Base-by-base conservation (phyloP, 2,888 invertebrate genomes). In the Drosophila nigricruria region DNA sequence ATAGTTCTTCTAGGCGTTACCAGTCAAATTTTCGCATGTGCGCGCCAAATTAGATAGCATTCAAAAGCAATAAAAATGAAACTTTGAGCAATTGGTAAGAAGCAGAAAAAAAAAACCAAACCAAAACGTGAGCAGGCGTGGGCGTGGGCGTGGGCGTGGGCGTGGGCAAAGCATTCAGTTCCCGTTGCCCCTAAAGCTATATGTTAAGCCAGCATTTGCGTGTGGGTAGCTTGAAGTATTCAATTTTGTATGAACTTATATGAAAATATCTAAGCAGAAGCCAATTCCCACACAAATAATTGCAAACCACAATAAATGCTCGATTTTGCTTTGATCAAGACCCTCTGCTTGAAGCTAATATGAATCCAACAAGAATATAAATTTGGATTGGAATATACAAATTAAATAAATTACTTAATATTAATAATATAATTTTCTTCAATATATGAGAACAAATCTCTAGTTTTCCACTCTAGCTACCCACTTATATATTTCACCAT, bases 21-120 rank as follows among this genome's bases (percentile, higher is more conserved):
- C 77, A 82, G 81, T 73, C 78, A 81, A 82, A 86, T 80, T 80
- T 77, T 86, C 82, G 82, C 81, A 81, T 81, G 81, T 81, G 85
- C 86, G 61, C 79, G 27, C 70, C 75, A 85, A 81, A 85, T 81
- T 85, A 81, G 81, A 81, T 85, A 79, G 60, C 71, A 85, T 75
- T 82, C 76, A 62, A 72, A 85, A 75, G 81, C 82, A 79, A 81
- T 82, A 85, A 85, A 81, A 81, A 81, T 53, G 56, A 65, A 82
- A 81, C 68, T 85, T 78, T 72, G 18, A 63, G 57, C 79, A 69
- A 83, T 38, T 53, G 38, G 38, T 18, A 34, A 53, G n/a, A 9
- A 53, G n/a, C 8, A 9, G 14, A 8, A 23, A n/a, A 38, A 38
- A 53, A 36, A 6, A 38, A 25, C 20, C 9, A 20, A 32, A 50